Conservation (phyloP, 2,888 invertebrate genomes). For the Callimorpha dominula region DNA sequence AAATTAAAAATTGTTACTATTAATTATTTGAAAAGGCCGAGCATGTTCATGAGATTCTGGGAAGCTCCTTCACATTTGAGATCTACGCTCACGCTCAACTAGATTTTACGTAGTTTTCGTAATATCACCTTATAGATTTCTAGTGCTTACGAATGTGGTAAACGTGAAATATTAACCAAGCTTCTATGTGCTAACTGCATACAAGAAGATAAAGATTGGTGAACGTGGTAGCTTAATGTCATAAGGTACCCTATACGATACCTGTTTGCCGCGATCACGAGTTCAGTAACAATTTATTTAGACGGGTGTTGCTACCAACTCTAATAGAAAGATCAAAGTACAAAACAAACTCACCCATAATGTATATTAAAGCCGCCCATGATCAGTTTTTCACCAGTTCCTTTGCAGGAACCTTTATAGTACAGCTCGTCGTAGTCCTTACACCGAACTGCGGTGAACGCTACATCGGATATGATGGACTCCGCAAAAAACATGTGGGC, state of each 20-base stretch:
- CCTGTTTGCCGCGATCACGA: background rate
- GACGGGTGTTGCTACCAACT: too few relatives aligned
- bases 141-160: too few relatives aligned
- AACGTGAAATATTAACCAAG: too few relatives aligned
- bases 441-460: conserved; percentile 82
- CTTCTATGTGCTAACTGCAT: background rate
- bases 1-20: too few relatives aligned
- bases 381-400: conserved; percentile 81
- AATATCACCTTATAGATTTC: too few relatives aligned
- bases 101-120: too few relatives aligned
- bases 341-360: conserved; percentile 72
- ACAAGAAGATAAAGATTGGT: background rate
- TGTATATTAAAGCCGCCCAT: conserved; percentile 85
- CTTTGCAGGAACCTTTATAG: conserved; percentile 75
- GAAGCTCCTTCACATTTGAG: too few relatives aligned
- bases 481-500: conserved; percentile 86
- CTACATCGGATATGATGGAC: conserved; percentile 79
- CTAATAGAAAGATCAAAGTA: background rate
- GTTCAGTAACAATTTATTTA: background rate
- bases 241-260: background rate
- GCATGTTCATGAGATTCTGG: too few relatives aligned
- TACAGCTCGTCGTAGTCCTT: conserved; percentile 78
- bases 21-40: too few relatives aligned
- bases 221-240: too few relatives aligned
- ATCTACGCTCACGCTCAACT: too few relatives aligned